phyloP scores from a whole-genome alignment of 2,888 invertebrate species.

The Trichogramma evanescens region DNA sequence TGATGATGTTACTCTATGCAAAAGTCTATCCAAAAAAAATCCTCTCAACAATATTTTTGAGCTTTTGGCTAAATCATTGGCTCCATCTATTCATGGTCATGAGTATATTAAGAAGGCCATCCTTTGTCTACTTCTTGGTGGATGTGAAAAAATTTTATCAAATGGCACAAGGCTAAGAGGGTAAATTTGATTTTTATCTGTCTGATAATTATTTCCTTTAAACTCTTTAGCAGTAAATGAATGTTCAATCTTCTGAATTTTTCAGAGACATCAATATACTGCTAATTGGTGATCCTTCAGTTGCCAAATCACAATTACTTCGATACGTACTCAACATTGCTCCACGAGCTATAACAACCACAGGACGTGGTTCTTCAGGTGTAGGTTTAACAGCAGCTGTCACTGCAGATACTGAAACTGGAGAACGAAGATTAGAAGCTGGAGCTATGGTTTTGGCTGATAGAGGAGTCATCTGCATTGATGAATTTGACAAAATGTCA shows the following conservation, averaged over 20 bases:
- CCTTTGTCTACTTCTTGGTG: conserved; percentile 87
- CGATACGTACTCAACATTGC: conserved; percentile 92
- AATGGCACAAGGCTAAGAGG: conserved; percentile 89
- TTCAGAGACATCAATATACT: conserved; percentile 76
- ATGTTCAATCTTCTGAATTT: not conserved
- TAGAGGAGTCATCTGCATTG: conserved; percentile 92
- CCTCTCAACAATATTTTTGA: conserved; percentile 78
- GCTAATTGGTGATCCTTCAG: conserved; percentile 96
- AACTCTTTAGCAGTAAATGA: not conserved
- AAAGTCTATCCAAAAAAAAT: conserved; percentile 62
- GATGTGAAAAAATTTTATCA: conserved; percentile 85
- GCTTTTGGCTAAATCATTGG: conserved; percentile 81
- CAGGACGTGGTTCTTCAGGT: conserved; percentile 95
- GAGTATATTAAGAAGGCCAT: conserved; percentile 94
- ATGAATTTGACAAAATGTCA: conserved; percentile 99
- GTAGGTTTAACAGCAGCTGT: conserved; percentile 99
- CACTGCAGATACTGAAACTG: conserved; percentile 91
- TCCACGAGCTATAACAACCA: conserved; percentile 92
- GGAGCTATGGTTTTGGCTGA: conserved; percentile 99
- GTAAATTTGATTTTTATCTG: conserved; percentile 44
- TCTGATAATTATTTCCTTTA: not conserved
- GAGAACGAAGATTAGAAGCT: conserved; percentile 82
- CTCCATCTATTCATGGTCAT: conserved; percentile 97
- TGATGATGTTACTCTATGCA: conserved; percentile 85
- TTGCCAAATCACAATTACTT: conserved; percentile 93